A percentile compares a stretch with the other conserved stretches of the same genome.
phyloP scores from a whole-genome alignment of 2,113 vertebrate species.

The Paedocypris sp. region DNA sequence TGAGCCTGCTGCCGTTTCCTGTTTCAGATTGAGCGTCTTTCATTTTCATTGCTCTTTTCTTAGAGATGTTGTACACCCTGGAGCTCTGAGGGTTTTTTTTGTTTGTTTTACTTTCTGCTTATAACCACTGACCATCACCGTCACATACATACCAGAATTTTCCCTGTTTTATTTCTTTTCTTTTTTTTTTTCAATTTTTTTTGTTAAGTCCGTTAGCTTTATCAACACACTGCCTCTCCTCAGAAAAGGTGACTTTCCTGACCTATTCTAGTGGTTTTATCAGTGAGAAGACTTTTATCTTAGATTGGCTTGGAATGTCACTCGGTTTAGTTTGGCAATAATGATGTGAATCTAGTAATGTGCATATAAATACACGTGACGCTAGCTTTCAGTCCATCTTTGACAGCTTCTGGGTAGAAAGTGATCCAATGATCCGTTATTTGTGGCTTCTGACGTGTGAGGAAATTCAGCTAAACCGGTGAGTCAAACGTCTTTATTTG shows the following conservation, averaged over 20 bases:
- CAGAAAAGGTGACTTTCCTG: not conserved
- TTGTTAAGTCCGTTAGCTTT: not conserved
- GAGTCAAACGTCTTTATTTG: too few relatives aligned
- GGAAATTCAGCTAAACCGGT: too few relatives aligned
- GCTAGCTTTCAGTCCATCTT: too few relatives aligned
- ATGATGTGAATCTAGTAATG: not conserved
- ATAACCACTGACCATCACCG: constrained; percentile 15
- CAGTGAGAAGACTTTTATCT: not conserved
- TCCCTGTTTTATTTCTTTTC: not conserved
- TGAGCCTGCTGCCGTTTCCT: constrained; percentile 6
- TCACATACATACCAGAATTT: not conserved
- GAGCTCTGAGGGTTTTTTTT: too few relatives aligned
- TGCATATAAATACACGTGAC: too few relatives aligned
- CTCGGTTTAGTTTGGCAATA: not conserved
- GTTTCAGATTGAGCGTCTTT: too few relatives aligned
- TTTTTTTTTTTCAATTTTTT: not conserved
- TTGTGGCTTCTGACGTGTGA: too few relatives aligned
- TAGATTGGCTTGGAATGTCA: not conserved
- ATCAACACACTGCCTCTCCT: not conserved
- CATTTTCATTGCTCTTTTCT: too few relatives aligned
- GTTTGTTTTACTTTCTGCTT: too few relatives aligned
- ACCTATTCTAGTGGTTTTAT: not conserved
- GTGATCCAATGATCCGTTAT: too few relatives aligned
- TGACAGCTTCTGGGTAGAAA: too few relatives aligned
- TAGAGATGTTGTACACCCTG: too few relatives aligned